Conservation (phyloP, 2,113 vertebrate species). For the Thalassarche chlororhynchos region DNA sequence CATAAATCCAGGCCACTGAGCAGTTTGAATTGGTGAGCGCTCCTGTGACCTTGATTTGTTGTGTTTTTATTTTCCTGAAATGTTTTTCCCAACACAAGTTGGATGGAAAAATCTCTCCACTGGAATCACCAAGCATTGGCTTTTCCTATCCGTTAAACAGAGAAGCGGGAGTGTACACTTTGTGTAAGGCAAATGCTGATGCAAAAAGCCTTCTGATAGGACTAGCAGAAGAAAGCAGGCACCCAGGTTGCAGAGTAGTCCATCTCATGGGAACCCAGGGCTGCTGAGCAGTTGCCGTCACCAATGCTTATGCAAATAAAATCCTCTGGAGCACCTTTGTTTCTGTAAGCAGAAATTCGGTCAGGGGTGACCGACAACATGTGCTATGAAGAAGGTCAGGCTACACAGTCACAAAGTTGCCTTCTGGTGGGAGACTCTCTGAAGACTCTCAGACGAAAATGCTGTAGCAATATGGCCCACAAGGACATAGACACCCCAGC, state of each 20-base stretch:
- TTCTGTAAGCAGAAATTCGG: background rate
- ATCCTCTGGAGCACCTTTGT: background rate
- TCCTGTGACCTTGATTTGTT: background rate
- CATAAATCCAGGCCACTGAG: slow-evolving; percentile 45
- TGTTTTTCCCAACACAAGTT: background rate
- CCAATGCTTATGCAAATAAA: background rate
- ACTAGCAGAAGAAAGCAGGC: background rate
- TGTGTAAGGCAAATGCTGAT: background rate
- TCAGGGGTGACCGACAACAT: no score
- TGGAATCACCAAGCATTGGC: background rate
- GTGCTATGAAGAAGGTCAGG: background rate
- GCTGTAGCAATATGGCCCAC: background rate
- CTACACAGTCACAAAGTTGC: background rate
- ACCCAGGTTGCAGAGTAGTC: background rate
- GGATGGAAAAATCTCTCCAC: background rate
- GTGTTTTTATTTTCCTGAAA: slow-evolving; percentile 3
- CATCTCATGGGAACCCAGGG: no score
- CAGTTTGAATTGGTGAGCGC: background rate
- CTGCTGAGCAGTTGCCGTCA: background rate
- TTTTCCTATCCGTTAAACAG: background rate
- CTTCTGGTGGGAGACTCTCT: background rate
- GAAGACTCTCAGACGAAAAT: background rate
- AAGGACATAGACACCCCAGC: background rate
- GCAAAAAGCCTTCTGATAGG: background rate
- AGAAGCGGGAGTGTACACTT: background rate